Percentiles rank a stretch among this genome's conserved stretches.
Conservation (phyloP, 2,888 invertebrate genomes). For the Epinotia nisella region DNA sequence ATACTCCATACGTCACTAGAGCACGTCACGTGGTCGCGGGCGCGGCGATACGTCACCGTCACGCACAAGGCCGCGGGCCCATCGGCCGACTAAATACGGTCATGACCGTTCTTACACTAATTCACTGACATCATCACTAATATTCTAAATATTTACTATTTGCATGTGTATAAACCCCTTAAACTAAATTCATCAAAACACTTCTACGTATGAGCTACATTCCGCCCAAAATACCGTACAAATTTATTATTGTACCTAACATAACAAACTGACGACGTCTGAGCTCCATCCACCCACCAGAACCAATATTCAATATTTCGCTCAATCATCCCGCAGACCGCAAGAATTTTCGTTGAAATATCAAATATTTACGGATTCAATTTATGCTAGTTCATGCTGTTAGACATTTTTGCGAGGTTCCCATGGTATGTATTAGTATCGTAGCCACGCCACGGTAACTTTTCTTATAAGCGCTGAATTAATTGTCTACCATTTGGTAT, state of each 20-base stretch:
- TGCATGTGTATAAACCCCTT: neutral
- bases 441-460: constrained; percentile 45
- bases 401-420: constrained; percentile 32
- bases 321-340: neutral
- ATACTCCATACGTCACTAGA: constrained; percentile 77
- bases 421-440: constrained; percentile 49
- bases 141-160: constrained; percentile 2
- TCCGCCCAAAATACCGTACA: too few species aligned
- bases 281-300: neutral
- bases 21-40: constrained; percentile 56
- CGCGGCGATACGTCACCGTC: constrained; percentile 74
- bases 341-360: constrained; percentile 6
- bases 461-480: constrained; percentile 51
- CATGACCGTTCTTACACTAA: constrained; percentile 46
- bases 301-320: constrained; percentile 7
- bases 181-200: neutral
- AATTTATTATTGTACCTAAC: neutral
- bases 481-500: constrained; percentile 49
- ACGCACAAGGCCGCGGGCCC: constrained; percentile 69
- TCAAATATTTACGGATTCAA: constrained; percentile 29
- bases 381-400: constrained; percentile 44
- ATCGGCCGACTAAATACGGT: constrained; percentile 54
- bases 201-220: too few species aligned
- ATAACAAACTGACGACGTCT: neutral
- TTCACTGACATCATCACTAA: constrained; percentile 11